Evolutionary conservation across 2,888 invertebrate species (phyloP), one percentile per base, ranked within the genome.

Genomic region (Apodemia duryi): DNA sequence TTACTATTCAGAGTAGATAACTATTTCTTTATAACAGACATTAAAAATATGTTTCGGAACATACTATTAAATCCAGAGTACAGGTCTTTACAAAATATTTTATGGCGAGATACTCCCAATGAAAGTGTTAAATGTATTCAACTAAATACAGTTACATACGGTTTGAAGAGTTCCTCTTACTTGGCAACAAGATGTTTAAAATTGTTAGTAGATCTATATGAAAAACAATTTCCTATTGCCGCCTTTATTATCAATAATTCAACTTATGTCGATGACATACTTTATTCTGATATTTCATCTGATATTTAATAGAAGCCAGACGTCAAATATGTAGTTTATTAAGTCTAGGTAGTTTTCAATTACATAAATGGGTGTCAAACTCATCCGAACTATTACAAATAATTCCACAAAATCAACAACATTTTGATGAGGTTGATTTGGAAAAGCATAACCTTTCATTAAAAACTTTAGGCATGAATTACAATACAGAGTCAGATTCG

Each of bases 71-170:
- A 61, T 11, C 65, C 62, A 0, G 38, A 46, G 6, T 52, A 65
- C 38, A 65, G 65, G n/a, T 67, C 70, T 13, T 54, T 73, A n/a
- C 73, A 74, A 63, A 71, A 71, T 62, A 70, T 73, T 10, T 13
- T 71, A 21, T 72, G 72, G 72, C 21, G 71, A 9, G 67, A 69
- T 35, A 41, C n/a, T 7, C 68, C 66, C 13, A 21, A 63, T 4
- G 62, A 69, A 5, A 7, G 38, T 0, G 68, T 72, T 4, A 61
- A 52, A 54, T 72, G 69, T 61, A 69, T 73, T 3, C 61, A 61
- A 7, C 43, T 73, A 10, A 64, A 72, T 10, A 73, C 72, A 2
- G 73, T 72, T 6, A 73, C 69, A 11, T 72, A 71, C 66, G 73
- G 71, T n/a, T n/a, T 70, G 32, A 71, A 72, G 60, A 65, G 66